Conservation (phyloP, 2,797 vertebrate species). For the Mus caroli region DNA sequence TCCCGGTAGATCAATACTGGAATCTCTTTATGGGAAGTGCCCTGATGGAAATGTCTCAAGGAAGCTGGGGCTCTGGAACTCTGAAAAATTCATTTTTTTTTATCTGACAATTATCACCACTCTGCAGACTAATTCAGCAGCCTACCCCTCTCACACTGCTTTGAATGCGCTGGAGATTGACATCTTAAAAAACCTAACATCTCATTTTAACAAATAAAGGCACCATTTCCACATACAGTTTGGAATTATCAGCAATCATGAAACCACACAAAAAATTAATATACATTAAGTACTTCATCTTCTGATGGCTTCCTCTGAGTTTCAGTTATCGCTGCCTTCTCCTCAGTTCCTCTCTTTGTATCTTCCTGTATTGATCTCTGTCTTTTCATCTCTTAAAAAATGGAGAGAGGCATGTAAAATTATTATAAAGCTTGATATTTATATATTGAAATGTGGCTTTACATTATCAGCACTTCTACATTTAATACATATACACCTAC, state of each 20-base stretch:
- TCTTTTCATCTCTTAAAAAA: constrained; percentile 95
- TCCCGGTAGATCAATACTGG: constrained; percentile 95
- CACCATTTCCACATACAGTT: constrained; percentile 92
- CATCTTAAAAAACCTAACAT: constrained; percentile 93
- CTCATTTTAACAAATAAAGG: constrained; percentile 94
- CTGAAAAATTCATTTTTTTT: constrained; percentile 94
- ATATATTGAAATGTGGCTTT: constrained; percentile 89
- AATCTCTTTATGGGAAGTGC: constrained; percentile 94
- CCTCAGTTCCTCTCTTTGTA: constrained; percentile 94
- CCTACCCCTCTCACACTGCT: constrained; percentile 92
- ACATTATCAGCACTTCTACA: constrained; percentile 87
- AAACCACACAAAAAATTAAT: constrained; percentile 94
- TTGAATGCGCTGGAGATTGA: constrained; percentile 93
- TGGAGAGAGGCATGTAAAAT: constrained; percentile 90
- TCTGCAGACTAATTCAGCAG: constrained; percentile 94
- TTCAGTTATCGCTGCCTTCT: constrained; percentile 92
- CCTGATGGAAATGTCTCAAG: constrained; percentile 94
- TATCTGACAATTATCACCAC: constrained; percentile 95
- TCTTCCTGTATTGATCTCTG: constrained; percentile 98
- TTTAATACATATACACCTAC: background rate
- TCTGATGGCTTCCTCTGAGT: constrained; percentile 95
- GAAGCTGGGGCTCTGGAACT: constrained; percentile 91
- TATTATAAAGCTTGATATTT: constrained; percentile 92
- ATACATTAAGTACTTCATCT: constrained; percentile 97
- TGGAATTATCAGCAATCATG: constrained; percentile 93